Base-by-base conservation (phyloP, 2,888 invertebrate genomes). In the Spicauda simplicius region DNA sequence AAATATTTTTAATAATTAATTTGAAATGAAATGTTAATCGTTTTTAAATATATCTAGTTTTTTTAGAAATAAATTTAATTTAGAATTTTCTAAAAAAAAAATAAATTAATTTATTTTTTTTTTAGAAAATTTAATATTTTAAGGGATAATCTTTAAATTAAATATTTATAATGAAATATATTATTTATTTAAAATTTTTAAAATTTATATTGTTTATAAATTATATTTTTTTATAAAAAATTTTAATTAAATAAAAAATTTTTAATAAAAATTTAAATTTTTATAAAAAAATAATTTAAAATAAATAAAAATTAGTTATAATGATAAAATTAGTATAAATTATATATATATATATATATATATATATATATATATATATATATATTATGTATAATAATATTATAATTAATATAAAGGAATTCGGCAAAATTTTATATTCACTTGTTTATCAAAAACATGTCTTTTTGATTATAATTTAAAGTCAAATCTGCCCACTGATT, bases 401-500 rank as follows among this genome's bases (percentile, higher is more conserved):
- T 2, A 37, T 7, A 96, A 96, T 95, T 96, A 96, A 96, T 95
- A 96, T 95, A 95, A 94, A 95, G 91, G 91, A 95, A 95, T 90
- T 95, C 91, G 94, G 94, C 95, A 95, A 95, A 94, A 80, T 74
- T 87, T 82, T 83, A 93, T 95, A 86, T 94, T 94, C 94, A 94
- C 94, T 94, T 96, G 95, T 96, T 96, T 96, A 96, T 89, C 95
- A 96, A 96, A 96, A 96, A 96, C 95, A 95, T 96, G 94, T 94
- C 94, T 94, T 95, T 94, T 94, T 92, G 94, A 61, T 18, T 58
- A 72, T 74, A 74, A 74, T 76, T 73, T 74, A 75, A 76, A 70
- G 75, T 76, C 71, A 90, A 86, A 91, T 94, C 96, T 96, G 96
- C 96, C 95, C 96, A 94, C 94, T 96, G 96, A 95, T 81, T 68